These are phyloP conservation scores for Scatophagus argus DNA, from an alignment of 2,113 vertebrate genomes.

Conservation along the genomic window DNA sequence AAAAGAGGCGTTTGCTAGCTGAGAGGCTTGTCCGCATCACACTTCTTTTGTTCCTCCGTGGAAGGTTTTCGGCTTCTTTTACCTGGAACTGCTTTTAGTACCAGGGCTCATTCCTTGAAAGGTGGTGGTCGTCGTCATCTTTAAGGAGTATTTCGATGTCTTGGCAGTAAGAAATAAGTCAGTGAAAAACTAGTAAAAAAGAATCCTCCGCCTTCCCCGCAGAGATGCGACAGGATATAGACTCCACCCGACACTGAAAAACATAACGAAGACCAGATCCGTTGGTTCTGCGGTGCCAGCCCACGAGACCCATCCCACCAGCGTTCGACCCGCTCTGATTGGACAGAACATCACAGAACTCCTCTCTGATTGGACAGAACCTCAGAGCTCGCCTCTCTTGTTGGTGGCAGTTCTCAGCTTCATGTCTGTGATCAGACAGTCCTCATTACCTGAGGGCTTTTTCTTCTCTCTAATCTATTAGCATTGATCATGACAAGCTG, in stretches of 20 bases:
- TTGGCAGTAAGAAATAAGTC: slow-evolving; percentile 26
- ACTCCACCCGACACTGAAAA: slow-evolving; percentile 84
- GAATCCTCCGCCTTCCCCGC: slow-evolving; percentile 52
- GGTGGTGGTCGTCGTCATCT: slow-evolving; percentile 96
- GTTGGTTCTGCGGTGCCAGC: slow-evolving; percentile 75
- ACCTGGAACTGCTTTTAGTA: slow-evolving; percentile 96
- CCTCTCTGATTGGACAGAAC: slow-evolving; percentile 66
- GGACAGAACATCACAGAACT: slow-evolving; percentile 37
- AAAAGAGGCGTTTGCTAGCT: slow-evolving; percentile 59
- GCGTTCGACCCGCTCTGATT: slow-evolving; percentile 67
- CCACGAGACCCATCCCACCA: slow-evolving; percentile 72
- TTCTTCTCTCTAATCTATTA: background rate
- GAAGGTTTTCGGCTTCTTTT: slow-evolving; percentile 56
- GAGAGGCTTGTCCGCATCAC: slow-evolving; percentile 63
- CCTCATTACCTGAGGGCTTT: slow-evolving; percentile 29
- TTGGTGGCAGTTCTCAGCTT: slow-evolving; percentile 68
- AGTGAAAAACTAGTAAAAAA: slow-evolving; percentile 47
- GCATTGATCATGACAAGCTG: slow-evolving; percentile 4
- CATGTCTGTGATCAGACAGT: slow-evolving; percentile 39
- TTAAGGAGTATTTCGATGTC: slow-evolving; percentile 41
- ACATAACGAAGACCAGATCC: slow-evolving; percentile 55
- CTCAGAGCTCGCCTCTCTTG: slow-evolving; percentile 20
- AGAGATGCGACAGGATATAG: slow-evolving; percentile 70
- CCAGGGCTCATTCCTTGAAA: slow-evolving; percentile 94
- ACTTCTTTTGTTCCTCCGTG: slow-evolving; percentile 84